Evolutionary conservation across 2,888 invertebrate species (phyloP), one percentile per base, ranked within the genome.

Genomic region (Osedax frankpressi): DNA sequence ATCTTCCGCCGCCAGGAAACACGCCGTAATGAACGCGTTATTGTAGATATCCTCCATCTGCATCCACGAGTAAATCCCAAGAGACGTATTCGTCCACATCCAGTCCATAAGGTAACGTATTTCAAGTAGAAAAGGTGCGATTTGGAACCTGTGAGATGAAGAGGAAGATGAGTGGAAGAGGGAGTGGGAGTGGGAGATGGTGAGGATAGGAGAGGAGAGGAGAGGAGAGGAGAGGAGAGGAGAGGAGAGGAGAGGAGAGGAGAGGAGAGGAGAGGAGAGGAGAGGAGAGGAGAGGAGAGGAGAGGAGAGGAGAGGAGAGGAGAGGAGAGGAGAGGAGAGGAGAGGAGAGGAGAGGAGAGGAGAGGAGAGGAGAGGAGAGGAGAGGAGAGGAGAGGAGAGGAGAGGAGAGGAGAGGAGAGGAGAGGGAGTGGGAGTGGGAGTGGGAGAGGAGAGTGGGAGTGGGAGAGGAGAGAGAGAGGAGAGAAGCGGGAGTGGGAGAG

Each of bases 41-140:
- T 95, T 92, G 85, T 95, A 98, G 80, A 98, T 95, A 84, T 98
- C 97, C 85, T 99, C 98, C 94, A 99, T 94, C 87, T 96, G 96
- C 77, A 98, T 89, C 96, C 97, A 98, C 84, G 96, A 95, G 85
- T 44, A 44, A 44, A 44, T 44, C 6, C 44, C 92, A 92, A 99
- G 94, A 0, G 96, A 94, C 0, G 97, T 96, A 83, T 97, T 95
- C 0, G 97, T 98, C 94, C 97, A 98, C 81, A 97, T 94, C 98
- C 98, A 99, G 84, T 98, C 98, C 91, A 98, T 95, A 1, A 97
- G 88, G 0, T 96, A 92, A 73, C 98, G 89, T 80, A 98, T 87
- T 85, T 99, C 98, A 85, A 95, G 94, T 69, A 99, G 87, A 86
- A 99, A 98, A 1, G 98, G 98, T 63, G 97, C 89, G 28, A 90